These are phyloP conservation scores for Cryptosula pallasiana DNA, from an alignment of 2,888 invertebrate genomes.

Conservation along the genomic window DNA sequence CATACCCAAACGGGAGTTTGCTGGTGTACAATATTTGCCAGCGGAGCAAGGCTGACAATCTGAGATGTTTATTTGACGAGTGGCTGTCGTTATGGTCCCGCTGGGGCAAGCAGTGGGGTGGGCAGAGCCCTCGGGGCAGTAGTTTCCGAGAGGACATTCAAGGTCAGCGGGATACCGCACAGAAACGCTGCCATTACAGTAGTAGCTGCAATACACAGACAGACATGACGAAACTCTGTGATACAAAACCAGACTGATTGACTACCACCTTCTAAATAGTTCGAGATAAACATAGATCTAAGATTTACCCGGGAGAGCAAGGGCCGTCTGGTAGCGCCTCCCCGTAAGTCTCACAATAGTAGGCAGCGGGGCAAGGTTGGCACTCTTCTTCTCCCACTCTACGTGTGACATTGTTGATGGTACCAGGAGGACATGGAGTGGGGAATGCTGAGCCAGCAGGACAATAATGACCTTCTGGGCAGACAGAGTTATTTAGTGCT, in stretches of 20 bases:
- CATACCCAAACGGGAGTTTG: constrained; percentile 41
- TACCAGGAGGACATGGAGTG: constrained; percentile 43
- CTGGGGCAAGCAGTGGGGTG: constrained; percentile 39
- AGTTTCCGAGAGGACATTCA: constrained; percentile 47
- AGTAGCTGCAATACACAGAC: constrained; percentile 38
- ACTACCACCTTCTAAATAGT: too few relatives aligned
- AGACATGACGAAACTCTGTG: too few relatives aligned
- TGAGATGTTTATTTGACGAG: constrained; percentile 39
- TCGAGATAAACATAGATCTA: too few relatives aligned
- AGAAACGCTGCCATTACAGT: constrained; percentile 45
- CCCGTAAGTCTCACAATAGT: constrained; percentile 44
- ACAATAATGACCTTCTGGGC: constrained; percentile 42
- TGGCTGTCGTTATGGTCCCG: constrained; percentile 43
- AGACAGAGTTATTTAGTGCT: constrained; percentile 35
- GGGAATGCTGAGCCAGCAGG: constrained; percentile 34
- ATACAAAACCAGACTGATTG: too few relatives aligned
- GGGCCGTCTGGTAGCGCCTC: constrained; percentile 42
- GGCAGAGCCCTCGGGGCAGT: constrained; percentile 43
- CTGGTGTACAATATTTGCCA: constrained; percentile 43
- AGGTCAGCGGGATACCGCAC: constrained; percentile 39
- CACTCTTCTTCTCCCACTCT: constrained; percentile 34
- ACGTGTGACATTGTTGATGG: constrained; percentile 43
- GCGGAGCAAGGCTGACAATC: constrained; percentile 44
- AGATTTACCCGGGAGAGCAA: constrained; percentile 46
- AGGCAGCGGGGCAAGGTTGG: constrained; percentile 44